These are phyloP conservation scores for Thelaira solivaga DNA, from an alignment of 2,888 invertebrate species.

Conservation along the genomic window DNA sequence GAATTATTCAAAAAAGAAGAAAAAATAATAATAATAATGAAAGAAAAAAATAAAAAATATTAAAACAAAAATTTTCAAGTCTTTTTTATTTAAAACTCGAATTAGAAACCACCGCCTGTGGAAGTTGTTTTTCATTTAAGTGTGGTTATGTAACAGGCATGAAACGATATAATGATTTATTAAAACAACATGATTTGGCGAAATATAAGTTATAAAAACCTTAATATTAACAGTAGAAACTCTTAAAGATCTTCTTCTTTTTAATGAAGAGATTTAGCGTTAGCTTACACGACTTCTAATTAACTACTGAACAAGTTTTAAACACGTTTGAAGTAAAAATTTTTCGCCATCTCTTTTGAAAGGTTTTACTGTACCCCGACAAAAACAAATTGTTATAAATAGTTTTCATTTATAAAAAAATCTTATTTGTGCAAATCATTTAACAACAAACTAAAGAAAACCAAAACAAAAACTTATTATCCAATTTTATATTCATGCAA, in stretches of 20 bases:
- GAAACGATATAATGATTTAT: slow-evolving; percentile 46
- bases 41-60: slow-evolving; percentile 43
- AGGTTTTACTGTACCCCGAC: not conserved
- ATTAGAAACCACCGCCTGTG: not conserved
- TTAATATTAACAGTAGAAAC: not conserved
- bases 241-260: too few species aligned
- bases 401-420: not conserved
- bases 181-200: slow-evolving; percentile 26
- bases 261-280: too few species aligned
- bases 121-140: not conserved
- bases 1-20: slow-evolving; percentile 62
- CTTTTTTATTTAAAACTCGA: slow-evolving; percentile 8
- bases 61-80: not conserved
- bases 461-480: not conserved
- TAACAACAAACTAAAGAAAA: not conserved
- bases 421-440: slow-evolving; percentile 1
- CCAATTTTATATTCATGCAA: not conserved
- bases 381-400: not conserved
- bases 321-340: too few species aligned
- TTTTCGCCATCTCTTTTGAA: not conserved
- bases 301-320: too few species aligned
- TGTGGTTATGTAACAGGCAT: too few species aligned
- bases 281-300: too few species aligned
- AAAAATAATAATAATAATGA: slow-evolving; percentile 47
- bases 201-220: not conserved